These are phyloP conservation scores for Rosalia funebris DNA, from an alignment of 2,888 invertebrate species.

Conservation along the genomic window DNA sequence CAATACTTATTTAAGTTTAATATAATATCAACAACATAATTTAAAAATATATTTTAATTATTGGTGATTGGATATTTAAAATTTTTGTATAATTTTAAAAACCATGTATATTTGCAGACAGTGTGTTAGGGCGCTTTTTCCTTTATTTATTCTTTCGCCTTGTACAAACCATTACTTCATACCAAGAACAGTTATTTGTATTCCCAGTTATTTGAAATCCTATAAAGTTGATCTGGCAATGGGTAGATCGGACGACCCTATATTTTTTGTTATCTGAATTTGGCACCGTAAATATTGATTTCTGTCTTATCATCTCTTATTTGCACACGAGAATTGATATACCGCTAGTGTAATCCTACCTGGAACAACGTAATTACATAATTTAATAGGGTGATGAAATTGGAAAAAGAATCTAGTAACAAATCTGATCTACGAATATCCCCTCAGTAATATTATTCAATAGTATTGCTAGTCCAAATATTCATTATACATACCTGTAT, in stretches of 20 bases:
- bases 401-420: too few relatives aligned
- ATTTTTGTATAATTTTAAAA: slow-evolving; percentile 49
- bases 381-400: too few relatives aligned
- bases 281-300: slow-evolving; percentile 5
- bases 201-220: neutral
- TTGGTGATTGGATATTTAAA: slow-evolving; percentile 48
- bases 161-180: slow-evolving; percentile 31
- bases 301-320: neutral
- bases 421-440: too few relatives aligned
- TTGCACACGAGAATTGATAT: too few relatives aligned
- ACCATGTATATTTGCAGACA: slow-evolving; percentile 62
- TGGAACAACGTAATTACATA: too few relatives aligned
- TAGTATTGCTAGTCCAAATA: too few relatives aligned
- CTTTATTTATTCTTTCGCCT: slow-evolving; percentile 34
- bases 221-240: neutral
- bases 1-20: slow-evolving; percentile 40
- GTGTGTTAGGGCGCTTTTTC: slow-evolving; percentile 53
- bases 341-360: too few relatives aligned
- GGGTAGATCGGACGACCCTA: neutral
- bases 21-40: slow-evolving; percentile 46
- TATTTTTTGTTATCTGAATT: neutral
- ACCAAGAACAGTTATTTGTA: neutral
- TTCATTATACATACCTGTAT: too few relatives aligned
- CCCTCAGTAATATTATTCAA: too few relatives aligned
- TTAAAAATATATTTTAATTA: slow-evolving; percentile 49